A percentile compares a stretch with the other conserved stretches of the same genome.
These are phyloP conservation scores for Lasioglossum morio DNA, from an alignment of 2,888 invertebrate genomes.

Conservation along the genomic window DNA sequence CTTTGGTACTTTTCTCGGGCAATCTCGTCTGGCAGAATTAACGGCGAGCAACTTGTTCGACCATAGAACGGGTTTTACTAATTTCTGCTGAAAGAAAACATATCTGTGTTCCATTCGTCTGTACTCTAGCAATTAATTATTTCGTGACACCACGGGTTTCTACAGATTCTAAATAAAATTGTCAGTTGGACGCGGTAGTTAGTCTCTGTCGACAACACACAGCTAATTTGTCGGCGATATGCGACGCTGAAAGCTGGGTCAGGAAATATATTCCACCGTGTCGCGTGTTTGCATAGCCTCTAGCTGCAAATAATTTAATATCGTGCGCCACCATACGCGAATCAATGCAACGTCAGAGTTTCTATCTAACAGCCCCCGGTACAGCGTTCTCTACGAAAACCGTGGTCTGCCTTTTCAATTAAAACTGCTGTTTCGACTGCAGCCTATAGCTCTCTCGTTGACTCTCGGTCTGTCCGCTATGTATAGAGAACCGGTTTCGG, in stretches of 20 bases:
- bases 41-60: neutral
- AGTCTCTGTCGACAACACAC: neutral
- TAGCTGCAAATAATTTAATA: slow-evolving; percentile 6
- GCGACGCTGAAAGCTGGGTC: slow-evolving; percentile 4
- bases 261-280: neutral
- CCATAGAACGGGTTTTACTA: neutral
- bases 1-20: neutral
- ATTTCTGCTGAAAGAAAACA: neutral
- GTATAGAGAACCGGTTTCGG: neutral
- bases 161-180: neutral
- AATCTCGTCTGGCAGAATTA: neutral
- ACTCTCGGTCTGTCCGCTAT: neutral
- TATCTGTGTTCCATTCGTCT: neutral
- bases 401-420: neutral
- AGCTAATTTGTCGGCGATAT: neutral
- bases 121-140: no score
- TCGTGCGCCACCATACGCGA: neutral
- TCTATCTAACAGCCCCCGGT: neutral
- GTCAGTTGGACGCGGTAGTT: neutral
- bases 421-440: neutral
- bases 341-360: neutral
- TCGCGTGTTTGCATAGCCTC: neutral
- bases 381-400: neutral
- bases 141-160: no score
- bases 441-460: neutral